Evolutionary conservation across 2,113 vertebrate species (phyloP).

Genomic region (Oophaga pumilio): DNA sequence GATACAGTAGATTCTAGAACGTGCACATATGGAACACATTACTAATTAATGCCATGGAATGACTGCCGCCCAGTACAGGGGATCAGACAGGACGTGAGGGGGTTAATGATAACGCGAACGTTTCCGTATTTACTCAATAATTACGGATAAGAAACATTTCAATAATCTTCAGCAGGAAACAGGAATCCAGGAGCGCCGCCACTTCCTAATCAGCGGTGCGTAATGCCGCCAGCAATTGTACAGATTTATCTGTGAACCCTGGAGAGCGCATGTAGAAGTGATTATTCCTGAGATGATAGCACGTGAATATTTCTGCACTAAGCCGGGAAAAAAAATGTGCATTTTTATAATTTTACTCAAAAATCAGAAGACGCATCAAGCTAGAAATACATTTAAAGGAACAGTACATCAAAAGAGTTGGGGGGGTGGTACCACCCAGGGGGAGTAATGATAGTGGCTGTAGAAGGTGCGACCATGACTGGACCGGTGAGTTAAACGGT

Average conservation of each 20-base stretch:
- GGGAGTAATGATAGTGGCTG: no score
- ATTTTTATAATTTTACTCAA: background rate
- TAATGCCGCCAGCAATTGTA: constrained; percentile 12
- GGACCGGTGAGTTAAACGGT: no score
- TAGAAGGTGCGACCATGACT: no score
- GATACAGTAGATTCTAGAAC: background rate
- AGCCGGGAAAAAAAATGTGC: background rate
- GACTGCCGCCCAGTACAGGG: background rate
- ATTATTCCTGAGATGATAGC: background rate
- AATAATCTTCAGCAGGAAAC: constrained; percentile 23
- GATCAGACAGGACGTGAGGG: background rate
- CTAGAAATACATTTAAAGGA: background rate
- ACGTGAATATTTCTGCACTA: background rate
- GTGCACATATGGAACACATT: background rate
- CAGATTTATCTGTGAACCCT: constrained; percentile 10
- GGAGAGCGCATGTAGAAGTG: constrained; percentile 32
- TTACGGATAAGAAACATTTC: constrained; percentile 15
- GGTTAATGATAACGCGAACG: background rate
- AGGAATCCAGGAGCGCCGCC: background rate
- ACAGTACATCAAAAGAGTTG: background rate
- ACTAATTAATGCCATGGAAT: background rate
- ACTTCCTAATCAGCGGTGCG: constrained; percentile 28
- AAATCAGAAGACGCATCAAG: background rate
- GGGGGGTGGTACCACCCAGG: no score
- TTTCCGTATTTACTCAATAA: background rate